A percentile compares a stretch with the other conserved stretches of the same genome.
Conservation (phyloP, 2,797 vertebrate species). For the Pagetopsis macropterus region DNA sequence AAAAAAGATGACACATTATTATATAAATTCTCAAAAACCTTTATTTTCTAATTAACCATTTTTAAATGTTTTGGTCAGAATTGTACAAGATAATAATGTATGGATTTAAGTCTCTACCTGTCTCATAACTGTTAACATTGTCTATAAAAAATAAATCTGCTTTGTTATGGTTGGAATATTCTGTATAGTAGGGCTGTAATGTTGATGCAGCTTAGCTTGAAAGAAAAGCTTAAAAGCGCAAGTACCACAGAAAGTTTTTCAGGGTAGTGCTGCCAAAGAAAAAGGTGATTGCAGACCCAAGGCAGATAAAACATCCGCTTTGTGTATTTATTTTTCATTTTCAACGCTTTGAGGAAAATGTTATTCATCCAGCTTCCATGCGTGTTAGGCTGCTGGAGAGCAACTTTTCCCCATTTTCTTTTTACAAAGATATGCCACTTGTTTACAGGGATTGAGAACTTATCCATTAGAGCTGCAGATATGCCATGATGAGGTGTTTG, state of each 20-base stretch:
- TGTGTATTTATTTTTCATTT: neutral
- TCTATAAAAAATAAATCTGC: neutral
- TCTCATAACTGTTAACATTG: neutral
- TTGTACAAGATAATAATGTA: neutral
- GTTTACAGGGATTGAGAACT: neutral
- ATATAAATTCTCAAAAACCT: too few relatives aligned
- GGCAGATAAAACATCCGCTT: neutral
- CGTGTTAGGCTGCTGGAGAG: neutral
- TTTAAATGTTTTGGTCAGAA: too few relatives aligned
- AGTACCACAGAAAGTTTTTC: too few relatives aligned
- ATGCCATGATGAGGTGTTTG: neutral
- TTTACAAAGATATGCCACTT: neutral
- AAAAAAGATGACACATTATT: too few relatives aligned
- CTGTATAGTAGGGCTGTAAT: too few relatives aligned
- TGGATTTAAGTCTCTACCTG: neutral
- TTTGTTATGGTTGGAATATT: neutral
- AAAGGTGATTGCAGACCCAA: too few relatives aligned
- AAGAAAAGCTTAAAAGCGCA: too few relatives aligned
- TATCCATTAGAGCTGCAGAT: conserved; percentile 4
- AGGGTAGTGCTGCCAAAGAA: too few relatives aligned
- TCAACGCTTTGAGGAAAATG: neutral
- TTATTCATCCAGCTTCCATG: too few relatives aligned
- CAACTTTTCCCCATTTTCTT: neutral
- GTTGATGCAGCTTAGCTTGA: too few relatives aligned
- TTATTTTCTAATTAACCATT: too few relatives aligned